Percentiles rank a stretch among this genome's conserved stretches.
Evolutionary conservation across 2,797 vertebrate genomes (phyloP).

Genomic region (Phataginus tricuspis): DNA sequence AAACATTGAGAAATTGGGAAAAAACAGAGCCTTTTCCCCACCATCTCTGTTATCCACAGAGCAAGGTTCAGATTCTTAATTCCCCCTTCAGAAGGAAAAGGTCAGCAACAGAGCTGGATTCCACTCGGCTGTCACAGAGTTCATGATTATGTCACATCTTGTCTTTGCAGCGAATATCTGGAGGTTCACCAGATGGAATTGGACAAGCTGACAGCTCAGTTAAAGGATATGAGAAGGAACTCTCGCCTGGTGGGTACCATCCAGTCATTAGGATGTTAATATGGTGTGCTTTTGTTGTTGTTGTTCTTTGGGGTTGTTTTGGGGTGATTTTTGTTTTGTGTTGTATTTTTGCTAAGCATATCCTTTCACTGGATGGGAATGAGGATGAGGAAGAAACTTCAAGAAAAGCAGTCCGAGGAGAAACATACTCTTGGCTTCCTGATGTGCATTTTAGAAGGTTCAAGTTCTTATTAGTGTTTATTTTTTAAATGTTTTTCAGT

Average conservation of each 20-base stretch:
- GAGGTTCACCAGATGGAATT: slow-evolving; percentile 96
- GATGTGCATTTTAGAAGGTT: neutral
- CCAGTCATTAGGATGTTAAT: neutral
- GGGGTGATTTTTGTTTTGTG: no score
- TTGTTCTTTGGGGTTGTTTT: no score
- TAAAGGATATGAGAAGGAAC: slow-evolving; percentile 99
- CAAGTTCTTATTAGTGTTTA: neutral
- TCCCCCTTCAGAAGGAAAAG: neutral
- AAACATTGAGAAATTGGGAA: neutral
- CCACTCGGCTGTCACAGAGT: neutral
- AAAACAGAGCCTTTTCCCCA: neutral
- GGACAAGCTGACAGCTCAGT: slow-evolving; percentile 95
- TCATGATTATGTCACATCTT: slow-evolving; percentile 75
- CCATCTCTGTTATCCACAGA: slow-evolving; percentile 27
- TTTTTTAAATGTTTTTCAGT: neutral
- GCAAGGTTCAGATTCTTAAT: neutral
- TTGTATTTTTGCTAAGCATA: neutral
- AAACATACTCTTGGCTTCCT: neutral
- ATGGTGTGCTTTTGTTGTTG: neutral
- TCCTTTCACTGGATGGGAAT: neutral
- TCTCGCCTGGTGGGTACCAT: slow-evolving; percentile 94
- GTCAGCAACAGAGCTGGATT: neutral
- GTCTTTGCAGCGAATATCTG: slow-evolving; percentile 93
- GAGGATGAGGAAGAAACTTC: neutral
- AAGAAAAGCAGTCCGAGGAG: neutral